A percentile compares a stretch with the other conserved stretches of the same genome.
phyloP scores from a whole-genome alignment of 2,797 vertebrate genomes.

The Orestias chungarensis region DNA sequence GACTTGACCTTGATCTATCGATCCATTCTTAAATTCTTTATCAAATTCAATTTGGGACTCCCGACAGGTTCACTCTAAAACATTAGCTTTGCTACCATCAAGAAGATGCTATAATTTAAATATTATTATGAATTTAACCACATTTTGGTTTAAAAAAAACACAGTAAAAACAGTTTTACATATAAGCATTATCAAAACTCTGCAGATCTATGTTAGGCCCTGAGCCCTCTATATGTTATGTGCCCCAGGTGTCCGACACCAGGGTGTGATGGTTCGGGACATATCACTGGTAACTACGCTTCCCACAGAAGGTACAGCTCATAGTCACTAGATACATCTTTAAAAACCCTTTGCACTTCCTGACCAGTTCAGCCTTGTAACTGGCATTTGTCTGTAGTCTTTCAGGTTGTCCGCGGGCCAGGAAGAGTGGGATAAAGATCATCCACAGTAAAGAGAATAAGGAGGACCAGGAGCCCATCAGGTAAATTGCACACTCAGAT shows the following conservation, averaged over 20 bases:
- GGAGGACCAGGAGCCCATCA: conserved; percentile 99
- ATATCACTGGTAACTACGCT: conserved; percentile 99
- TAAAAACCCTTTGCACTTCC: background rate
- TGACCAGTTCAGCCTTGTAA: conserved; percentile 25
- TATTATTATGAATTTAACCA: background rate
- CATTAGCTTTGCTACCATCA: background rate
- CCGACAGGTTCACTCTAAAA: background rate
- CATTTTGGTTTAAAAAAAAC: background rate
- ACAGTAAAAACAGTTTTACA: no score
- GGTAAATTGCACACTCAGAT: conserved; percentile 76
- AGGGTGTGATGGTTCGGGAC: conserved; percentile 98
- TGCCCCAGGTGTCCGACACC: conserved; percentile 95
- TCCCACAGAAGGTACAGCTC: conserved; percentile 94
- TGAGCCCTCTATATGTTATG: conserved; percentile 75
- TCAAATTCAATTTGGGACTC: background rate
- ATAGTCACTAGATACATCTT: background rate
- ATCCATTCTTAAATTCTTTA: background rate
- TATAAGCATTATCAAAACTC: background rate
- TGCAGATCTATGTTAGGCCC: conserved; percentile 58
- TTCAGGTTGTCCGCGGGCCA: conserved; percentile 97
- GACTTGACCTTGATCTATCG: background rate
- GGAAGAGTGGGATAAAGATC: conserved; percentile 98
- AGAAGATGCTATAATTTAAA: background rate
- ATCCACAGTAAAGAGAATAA: conserved; percentile 99
- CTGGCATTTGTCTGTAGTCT: conserved; percentile 83